Conservation (phyloP, 2,113 vertebrate genomes). For the Hippocampus abdominalis region DNA sequence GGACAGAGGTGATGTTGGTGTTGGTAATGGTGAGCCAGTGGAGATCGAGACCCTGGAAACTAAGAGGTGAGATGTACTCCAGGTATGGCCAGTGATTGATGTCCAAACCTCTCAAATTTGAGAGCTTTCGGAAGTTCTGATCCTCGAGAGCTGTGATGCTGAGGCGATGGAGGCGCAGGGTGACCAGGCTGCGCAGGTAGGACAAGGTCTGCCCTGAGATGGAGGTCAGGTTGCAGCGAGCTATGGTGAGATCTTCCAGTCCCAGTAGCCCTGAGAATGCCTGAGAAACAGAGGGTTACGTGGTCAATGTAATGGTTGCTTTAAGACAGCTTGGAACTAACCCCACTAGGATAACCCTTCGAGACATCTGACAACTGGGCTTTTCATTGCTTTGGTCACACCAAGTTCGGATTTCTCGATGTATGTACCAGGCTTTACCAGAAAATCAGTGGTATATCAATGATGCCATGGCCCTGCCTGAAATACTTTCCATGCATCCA, state of each 20-base stretch:
- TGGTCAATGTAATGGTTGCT: neutral
- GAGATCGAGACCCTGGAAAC: constrained; percentile 91
- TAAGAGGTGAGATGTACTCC: constrained; percentile 84
- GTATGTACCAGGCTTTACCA: too few species aligned
- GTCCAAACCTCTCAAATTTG: constrained; percentile 83
- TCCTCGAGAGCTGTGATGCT: constrained; percentile 85
- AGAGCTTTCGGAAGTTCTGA: constrained; percentile 87
- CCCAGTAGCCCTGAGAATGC: constrained; percentile 88
- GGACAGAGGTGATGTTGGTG: constrained; percentile 90
- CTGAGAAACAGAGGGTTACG: constrained; percentile 21
- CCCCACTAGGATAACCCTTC: too few species aligned
- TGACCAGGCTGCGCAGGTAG: constrained; percentile 85
- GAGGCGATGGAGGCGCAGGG: constrained; percentile 87
- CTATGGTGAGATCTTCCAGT: constrained; percentile 87
- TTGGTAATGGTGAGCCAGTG: constrained; percentile 91
- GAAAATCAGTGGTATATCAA: too few species aligned
- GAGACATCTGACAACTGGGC: too few species aligned
- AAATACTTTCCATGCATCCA: too few species aligned
- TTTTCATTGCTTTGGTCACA: too few species aligned
- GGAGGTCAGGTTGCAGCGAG: constrained; percentile 91
- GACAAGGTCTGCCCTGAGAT: constrained; percentile 89
- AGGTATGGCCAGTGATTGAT: constrained; percentile 90
- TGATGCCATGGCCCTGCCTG: too few species aligned
- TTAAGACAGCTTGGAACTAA: neutral
- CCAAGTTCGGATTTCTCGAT: too few species aligned